Conservation (phyloP, 2,113 vertebrate species). For the Melanocharis versteri region DNA sequence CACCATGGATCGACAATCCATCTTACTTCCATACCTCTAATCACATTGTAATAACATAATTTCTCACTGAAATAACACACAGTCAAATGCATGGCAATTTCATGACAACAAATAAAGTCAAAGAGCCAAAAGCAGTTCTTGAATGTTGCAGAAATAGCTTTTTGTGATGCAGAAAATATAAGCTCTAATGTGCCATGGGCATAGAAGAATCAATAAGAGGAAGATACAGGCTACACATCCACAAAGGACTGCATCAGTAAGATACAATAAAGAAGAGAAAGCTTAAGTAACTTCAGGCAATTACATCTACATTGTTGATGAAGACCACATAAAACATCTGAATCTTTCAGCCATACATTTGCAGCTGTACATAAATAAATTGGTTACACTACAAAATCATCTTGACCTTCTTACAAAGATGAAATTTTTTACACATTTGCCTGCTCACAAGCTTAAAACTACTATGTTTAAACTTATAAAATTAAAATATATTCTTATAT, state of each 20-base stretch:
- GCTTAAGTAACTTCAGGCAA: constrained; percentile 57
- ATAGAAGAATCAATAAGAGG: constrained; percentile 39
- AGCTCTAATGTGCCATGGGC: constrained; percentile 15
- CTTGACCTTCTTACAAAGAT: background rate
- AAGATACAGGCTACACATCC: background rate
- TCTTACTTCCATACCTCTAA: background rate
- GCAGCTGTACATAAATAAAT: background rate
- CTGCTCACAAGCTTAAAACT: background rate
- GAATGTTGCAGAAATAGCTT: constrained; percentile 20
- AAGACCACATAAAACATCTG: background rate
- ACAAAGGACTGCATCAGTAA: constrained; percentile 46
- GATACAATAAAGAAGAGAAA: constrained; percentile 32
- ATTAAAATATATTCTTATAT: background rate
- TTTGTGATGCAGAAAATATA: constrained; percentile 23
- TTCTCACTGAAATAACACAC: background rate
- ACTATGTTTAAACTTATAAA: background rate
- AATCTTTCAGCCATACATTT: background rate
- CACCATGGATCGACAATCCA: background rate
- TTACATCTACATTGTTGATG: constrained; percentile 13
- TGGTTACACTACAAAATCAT: background rate
- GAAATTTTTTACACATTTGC: background rate
- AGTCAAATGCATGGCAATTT: background rate
- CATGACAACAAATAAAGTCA: background rate
- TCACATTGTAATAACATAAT: background rate
- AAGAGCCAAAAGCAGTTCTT: constrained; percentile 18